Conservation (phyloP, 2,888 invertebrate species). For the Drosophila percnosoma region DNA sequence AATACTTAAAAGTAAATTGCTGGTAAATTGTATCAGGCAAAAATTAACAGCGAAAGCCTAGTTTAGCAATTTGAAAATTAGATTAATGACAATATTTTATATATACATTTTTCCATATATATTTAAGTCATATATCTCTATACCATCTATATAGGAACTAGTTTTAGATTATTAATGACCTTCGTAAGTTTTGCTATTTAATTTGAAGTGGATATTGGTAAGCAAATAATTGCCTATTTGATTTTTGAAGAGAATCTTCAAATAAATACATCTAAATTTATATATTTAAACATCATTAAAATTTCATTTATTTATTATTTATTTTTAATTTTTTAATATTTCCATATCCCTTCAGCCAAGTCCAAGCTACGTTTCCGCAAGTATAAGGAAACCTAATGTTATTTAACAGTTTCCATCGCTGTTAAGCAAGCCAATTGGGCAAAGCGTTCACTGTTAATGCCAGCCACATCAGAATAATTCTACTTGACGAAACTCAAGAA, state of each 20-base stretch:
- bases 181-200: neutral
- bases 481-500: slow-evolving; percentile 61
- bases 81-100: neutral
- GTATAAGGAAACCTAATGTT: slow-evolving; percentile 24
- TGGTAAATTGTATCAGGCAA: neutral
- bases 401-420: slow-evolving; percentile 34
- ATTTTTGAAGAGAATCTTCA: neutral
- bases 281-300: neutral
- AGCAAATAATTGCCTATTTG: no score
- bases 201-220: neutral
- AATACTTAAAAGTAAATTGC: neutral
- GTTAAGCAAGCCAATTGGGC: slow-evolving; percentile 58
- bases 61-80: neutral
- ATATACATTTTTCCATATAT: neutral
- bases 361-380: slow-evolving; percentile 17
- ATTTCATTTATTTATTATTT: no score
- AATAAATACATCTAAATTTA: neutral
- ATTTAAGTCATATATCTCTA: fast-evolving
- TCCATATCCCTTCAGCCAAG: neutral
- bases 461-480: slow-evolving; percentile 40
- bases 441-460: slow-evolving; percentile 36
- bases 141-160: neutral
- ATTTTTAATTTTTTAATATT: neutral
- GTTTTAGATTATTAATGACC: neutral
- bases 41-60: neutral